These are phyloP conservation scores for Lepidocyrtoides sp. DNA, from an alignment of 2,888 invertebrate genomes.

Conservation along the genomic window DNA sequence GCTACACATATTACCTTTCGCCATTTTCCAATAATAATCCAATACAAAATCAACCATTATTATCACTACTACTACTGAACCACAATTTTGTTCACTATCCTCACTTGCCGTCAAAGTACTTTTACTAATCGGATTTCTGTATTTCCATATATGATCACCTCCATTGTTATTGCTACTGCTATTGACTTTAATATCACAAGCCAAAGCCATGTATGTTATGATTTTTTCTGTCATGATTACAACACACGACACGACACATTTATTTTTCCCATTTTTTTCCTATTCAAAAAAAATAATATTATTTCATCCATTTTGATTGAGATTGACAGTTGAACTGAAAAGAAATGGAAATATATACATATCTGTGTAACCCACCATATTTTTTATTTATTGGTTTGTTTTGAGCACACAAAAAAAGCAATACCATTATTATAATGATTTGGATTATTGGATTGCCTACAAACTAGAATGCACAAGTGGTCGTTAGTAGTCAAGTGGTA, in stretches of 20 bases:
- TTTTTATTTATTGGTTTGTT: not conserved
- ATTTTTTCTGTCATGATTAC: slow-evolving; percentile 30
- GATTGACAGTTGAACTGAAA: not conserved
- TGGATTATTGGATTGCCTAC: not conserved
- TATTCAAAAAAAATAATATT: not conserved
- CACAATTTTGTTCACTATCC: no score
- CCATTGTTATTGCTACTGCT: not conserved
- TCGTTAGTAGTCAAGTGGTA: not conserved
- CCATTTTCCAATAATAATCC: not conserved
- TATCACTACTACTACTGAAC: not conserved
- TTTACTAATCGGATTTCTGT: slow-evolving; percentile 33
- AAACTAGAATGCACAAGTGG: not conserved
- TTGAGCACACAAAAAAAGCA: not conserved
- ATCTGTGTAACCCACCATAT: not conserved
- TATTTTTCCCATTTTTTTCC: not conserved
- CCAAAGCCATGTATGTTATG: not conserved
- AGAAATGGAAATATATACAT: no score
- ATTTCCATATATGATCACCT: slow-evolving; percentile 13
- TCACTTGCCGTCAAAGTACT: not conserved
- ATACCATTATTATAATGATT: not conserved
- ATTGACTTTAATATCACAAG: not conserved
- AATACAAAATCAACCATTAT: slow-evolving; percentile 19
- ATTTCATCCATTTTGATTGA: slow-evolving; percentile 28
- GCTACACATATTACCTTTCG: not conserved
- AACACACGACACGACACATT: not conserved